phyloP scores from a whole-genome alignment of 2,113 vertebrate species.

The Aviceda subcristata region DNA sequence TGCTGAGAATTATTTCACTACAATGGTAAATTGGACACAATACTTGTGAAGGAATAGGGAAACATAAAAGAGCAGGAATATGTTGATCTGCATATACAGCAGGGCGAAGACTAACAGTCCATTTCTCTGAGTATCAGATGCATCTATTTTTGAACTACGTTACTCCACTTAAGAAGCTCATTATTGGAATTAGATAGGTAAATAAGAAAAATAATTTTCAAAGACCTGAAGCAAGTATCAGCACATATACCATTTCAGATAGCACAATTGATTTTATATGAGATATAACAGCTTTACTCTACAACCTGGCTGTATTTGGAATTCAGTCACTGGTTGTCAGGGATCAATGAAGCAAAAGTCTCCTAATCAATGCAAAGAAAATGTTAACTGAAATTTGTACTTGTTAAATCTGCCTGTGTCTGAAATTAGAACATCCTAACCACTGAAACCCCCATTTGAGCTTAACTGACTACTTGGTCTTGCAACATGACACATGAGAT shows the following conservation, averaged over 20 bases:
- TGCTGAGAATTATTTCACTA: neutral
- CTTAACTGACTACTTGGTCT: neutral
- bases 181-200: neutral
- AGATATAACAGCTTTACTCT: neutral
- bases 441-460: neutral
- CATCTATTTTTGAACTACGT: neutral
- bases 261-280: neutral
- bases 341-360: neutral
- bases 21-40: neutral
- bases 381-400: neutral
- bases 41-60: neutral
- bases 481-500: neutral
- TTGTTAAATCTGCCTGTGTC: neutral
- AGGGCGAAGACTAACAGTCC: fast-evolving
- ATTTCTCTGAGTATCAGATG: neutral
- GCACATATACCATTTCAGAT: neutral
- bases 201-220: neutral
- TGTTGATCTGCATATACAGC: neutral
- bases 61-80: neutral
- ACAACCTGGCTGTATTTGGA: neutral
- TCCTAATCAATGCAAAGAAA: neutral
- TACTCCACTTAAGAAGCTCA: neutral
- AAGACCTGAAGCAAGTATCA: neutral
- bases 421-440: neutral
- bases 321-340: neutral